phyloP scores from a whole-genome alignment of 2,888 invertebrate genomes.

The Troglohyphantes excavatus region DNA sequence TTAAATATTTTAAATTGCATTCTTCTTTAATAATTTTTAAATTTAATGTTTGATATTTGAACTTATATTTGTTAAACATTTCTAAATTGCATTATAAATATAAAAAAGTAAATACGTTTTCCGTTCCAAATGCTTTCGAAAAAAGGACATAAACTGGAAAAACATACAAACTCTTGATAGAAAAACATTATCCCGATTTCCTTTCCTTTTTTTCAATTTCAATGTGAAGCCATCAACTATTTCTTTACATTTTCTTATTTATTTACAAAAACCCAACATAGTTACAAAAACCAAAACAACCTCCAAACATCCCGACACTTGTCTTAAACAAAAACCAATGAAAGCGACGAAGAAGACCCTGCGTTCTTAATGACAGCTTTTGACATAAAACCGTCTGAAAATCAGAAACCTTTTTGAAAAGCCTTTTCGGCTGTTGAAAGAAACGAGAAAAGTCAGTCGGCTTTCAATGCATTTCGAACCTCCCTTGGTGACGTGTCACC shows the following conservation, averaged over 20 bases:
- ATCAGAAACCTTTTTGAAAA: not conserved
- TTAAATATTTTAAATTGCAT: too few relatives aligned
- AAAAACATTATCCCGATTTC: not conserved
- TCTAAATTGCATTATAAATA: too few relatives aligned
- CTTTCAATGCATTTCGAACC: not conserved
- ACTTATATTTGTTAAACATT: too few relatives aligned
- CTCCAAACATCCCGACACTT: not conserved
- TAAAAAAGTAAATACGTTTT: too few relatives aligned
- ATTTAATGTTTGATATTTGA: too few relatives aligned
- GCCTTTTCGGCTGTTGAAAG: not conserved
- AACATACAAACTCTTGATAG: too few relatives aligned
- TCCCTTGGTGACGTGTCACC: not conserved
- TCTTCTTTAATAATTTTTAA: too few relatives aligned
- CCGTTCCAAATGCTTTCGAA: too few relatives aligned
- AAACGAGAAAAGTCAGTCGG: not conserved
- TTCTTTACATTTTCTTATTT: not conserved
- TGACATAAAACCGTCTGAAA: constrained; percentile 1
- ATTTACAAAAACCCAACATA: not conserved
- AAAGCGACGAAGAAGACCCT: not conserved
- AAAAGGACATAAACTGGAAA: too few relatives aligned
- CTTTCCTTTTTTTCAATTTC: not conserved
- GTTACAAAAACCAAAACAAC: not conserved
- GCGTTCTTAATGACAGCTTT: constrained; percentile 11
- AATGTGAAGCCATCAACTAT: not conserved
- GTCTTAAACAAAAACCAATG: not conserved